Percentiles rank a stretch among this genome's conserved stretches.
Evolutionary conservation across 2,113 vertebrate species (phyloP).

Genomic region (Serinus canaria): DNA sequence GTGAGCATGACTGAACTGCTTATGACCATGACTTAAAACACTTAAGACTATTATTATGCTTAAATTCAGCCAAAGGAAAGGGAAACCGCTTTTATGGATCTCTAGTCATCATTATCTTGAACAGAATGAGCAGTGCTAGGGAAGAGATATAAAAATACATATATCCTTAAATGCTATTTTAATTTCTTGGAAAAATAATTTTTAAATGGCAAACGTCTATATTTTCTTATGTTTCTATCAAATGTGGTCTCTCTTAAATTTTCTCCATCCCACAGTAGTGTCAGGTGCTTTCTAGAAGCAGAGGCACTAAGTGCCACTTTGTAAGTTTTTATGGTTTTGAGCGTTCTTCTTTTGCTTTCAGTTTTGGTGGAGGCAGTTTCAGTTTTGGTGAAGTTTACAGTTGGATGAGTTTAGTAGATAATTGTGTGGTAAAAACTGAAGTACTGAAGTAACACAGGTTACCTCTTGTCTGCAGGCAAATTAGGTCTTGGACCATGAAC

Average conservation of each 20-base stretch:
- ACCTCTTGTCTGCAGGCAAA: background rate
- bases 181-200: background rate
- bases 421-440: background rate
- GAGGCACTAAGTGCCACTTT: background rate
- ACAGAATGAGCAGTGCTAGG: background rate
- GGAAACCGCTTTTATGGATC: background rate
- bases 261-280: background rate
- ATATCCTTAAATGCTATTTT: background rate
- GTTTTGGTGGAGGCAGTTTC: background rate
- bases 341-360: background rate
- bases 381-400: background rate
- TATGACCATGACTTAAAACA: background rate
- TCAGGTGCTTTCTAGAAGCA: background rate
- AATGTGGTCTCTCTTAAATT: background rate
- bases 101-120: background rate
- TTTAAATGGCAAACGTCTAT: background rate
- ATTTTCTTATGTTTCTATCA: background rate
- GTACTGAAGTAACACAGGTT: background rate
- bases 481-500: background rate
- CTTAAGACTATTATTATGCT: background rate
- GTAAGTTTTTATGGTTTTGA: background rate
- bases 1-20: background rate
- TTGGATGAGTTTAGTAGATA: background rate
- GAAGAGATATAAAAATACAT: background rate
- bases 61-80: slow-evolving; percentile 20